Percentiles rank a stretch among this genome's conserved stretches.
Evolutionary conservation across 30 jellyfish, hydroid and myxozoan genomes (phyloP).

Genomic region (Catostylus mosaicus): DNA sequence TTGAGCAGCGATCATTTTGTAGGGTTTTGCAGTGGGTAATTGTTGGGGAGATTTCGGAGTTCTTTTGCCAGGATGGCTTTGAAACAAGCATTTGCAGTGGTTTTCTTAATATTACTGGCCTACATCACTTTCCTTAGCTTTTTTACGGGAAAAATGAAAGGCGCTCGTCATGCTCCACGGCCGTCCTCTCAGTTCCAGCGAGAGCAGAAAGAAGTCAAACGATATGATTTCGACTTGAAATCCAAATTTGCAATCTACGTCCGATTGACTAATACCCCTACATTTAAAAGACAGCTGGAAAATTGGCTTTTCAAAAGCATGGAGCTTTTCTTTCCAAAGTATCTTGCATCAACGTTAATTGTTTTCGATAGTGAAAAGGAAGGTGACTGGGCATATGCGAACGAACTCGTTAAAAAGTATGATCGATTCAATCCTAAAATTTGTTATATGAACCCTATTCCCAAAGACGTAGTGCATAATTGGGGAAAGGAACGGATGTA

Average conservation of each 20-base stretch:
- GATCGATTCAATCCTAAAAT: background rate
- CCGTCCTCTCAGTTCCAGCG: too few relatives aligned
- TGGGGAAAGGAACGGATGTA: constrained; percentile 27
- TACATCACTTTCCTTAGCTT: too few relatives aligned
- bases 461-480: constrained; percentile 21
- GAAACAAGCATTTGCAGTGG: too few relatives aligned
- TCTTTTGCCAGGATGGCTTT: too few relatives aligned
- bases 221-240: too few relatives aligned
- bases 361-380: constrained; percentile 26
- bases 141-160: too few relatives aligned
- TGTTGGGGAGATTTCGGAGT: too few relatives aligned
- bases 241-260: constrained; percentile 19
- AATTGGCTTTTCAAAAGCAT: constrained; percentile 29
- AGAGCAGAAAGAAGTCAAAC: too few relatives aligned
- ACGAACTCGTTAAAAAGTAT: background rate
- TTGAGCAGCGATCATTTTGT: too few relatives aligned
- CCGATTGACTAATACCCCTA: constrained; percentile 2
- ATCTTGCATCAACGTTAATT: background rate
- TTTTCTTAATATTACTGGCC: too few relatives aligned
- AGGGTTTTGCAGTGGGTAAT: too few relatives aligned
- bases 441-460: constrained; percentile 11
- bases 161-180: too few relatives aligned
- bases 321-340: constrained; percentile 10
- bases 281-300: constrained; percentile 18
- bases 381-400: constrained; percentile 1